A percentile compares a stretch with the other conserved stretches of the same genome.
phyloP scores from a whole-genome alignment of 2,113 vertebrate species.

The Dromaius novaehollandiae region DNA sequence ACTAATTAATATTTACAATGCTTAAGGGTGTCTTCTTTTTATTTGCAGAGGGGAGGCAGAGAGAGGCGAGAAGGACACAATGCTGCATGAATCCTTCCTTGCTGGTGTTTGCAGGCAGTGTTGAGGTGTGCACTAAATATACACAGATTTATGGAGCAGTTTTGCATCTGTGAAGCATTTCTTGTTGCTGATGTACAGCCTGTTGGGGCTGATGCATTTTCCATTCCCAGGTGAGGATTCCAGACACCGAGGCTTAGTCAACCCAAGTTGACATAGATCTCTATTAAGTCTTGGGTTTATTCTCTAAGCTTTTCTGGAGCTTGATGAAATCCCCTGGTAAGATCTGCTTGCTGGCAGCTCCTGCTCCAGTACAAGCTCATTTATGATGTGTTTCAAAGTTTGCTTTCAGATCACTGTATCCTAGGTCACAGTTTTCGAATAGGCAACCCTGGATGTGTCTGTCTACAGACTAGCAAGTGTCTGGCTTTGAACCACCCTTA shows the following conservation, averaged over 20 bases:
- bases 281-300: slow-evolving; percentile 45
- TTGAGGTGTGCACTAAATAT: not conserved
- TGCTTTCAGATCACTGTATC: slow-evolving; percentile 11
- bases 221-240: not conserved
- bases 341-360: slow-evolving; percentile 18
- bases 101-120: not conserved
- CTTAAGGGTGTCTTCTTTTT: not conserved
- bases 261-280: slow-evolving; percentile 1
- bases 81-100: not conserved
- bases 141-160: not conserved
- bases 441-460: slow-evolving; percentile 11
- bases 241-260: slow-evolving; percentile 29
- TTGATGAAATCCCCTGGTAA: slow-evolving; percentile 42
- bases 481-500: slow-evolving; percentile 19
- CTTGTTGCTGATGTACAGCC: not conserved
- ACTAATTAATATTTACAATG: not conserved
- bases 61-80: not conserved
- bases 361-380: slow-evolving; percentile 2
- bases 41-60: not conserved
- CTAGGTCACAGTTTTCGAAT: not conserved
- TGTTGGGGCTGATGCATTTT: not conserved
- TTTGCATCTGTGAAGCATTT: not conserved
- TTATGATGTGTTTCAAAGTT: slow-evolving; percentile 28
- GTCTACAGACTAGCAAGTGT: slow-evolving; percentile 6
- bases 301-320: slow-evolving; percentile 28